These are phyloP conservation scores for Hylaeus volcanicus DNA, from an alignment of 1,140 invertebrate genomes.

Conservation along the genomic window DNA sequence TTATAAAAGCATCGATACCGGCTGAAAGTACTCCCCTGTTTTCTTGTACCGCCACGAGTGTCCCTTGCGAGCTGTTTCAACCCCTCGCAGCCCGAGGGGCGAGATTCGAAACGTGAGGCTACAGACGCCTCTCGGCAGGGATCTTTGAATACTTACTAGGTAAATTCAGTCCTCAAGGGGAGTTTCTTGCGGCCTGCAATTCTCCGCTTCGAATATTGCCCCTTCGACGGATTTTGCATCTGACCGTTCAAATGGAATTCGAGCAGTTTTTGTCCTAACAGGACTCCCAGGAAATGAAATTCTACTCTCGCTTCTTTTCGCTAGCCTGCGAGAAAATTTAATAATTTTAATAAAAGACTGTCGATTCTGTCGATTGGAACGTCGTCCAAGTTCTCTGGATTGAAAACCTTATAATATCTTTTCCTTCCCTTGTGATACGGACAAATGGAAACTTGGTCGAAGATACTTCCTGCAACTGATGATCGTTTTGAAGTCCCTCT, in stretches of 20 bases:
- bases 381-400: neutral
- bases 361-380: neutral
- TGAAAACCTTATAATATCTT: neutral
- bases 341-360: neutral
- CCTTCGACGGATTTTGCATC: neutral
- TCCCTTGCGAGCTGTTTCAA: slow-evolving; percentile 32
- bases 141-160: slow-evolving; percentile 16
- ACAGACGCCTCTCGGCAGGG: slow-evolving; percentile 21
- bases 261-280: neutral
- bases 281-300: neutral
- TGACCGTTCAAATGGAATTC: neutral
- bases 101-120: slow-evolving; percentile 40
- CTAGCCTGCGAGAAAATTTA: neutral
- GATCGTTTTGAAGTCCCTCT: too few species aligned
- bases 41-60: slow-evolving; percentile 30
- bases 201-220: neutral
- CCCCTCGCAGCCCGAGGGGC: neutral
- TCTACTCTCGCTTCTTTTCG: neutral
- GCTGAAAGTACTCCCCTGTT: slow-evolving; percentile 31
- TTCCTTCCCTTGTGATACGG: too few species aligned
- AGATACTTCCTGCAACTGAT: neutral
- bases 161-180: slow-evolving; percentile 3
- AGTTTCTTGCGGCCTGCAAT: neutral
- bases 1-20: slow-evolving; percentile 34
- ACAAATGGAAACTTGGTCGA: neutral